These are phyloP conservation scores for Pteropus rufus DNA, from an alignment of 2,797 vertebrate species.

Conservation along the genomic window DNA sequence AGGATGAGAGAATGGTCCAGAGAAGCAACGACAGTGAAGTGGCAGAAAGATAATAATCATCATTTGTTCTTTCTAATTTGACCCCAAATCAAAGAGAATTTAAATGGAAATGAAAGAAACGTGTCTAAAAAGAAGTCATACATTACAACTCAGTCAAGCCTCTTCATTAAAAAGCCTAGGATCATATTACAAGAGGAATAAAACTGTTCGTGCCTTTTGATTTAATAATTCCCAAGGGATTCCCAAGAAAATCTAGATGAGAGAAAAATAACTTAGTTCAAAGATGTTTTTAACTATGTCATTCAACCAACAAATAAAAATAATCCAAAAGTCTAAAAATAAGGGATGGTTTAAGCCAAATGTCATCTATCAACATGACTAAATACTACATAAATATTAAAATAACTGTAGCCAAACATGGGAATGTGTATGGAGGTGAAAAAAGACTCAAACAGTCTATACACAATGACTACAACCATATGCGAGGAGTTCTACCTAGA, in stretches of 20 bases:
- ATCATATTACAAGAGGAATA: not conserved
- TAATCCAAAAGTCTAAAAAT: slow-evolving; percentile 45
- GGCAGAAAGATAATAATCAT: not conserved
- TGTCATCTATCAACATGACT: not conserved
- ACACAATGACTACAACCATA: not conserved
- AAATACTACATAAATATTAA: slow-evolving; percentile 18
- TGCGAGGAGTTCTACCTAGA: not conserved
- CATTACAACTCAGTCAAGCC: not conserved
- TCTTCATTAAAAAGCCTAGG: not conserved
- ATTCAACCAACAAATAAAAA: slow-evolving; percentile 27
- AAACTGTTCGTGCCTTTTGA: not conserved
- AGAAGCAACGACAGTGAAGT: rapidly evolving
- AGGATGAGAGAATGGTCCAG: not conserved
- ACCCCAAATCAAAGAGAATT: not conserved
- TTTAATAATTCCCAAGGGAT: not conserved
- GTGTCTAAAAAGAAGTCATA: not conserved
- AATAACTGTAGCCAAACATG: not conserved
- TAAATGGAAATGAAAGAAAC: not conserved
- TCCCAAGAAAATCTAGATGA: not conserved
- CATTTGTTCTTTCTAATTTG: not conserved
- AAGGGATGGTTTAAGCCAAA: not conserved
- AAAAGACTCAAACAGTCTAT: not conserved
- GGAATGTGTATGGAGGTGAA: not conserved
- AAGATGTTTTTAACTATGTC: slow-evolving; percentile 23
- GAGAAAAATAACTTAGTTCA: slow-evolving; percentile 33